These are phyloP conservation scores for Phengaris arion DNA, from an alignment of 2,888 invertebrate genomes.

Conservation along the genomic window DNA sequence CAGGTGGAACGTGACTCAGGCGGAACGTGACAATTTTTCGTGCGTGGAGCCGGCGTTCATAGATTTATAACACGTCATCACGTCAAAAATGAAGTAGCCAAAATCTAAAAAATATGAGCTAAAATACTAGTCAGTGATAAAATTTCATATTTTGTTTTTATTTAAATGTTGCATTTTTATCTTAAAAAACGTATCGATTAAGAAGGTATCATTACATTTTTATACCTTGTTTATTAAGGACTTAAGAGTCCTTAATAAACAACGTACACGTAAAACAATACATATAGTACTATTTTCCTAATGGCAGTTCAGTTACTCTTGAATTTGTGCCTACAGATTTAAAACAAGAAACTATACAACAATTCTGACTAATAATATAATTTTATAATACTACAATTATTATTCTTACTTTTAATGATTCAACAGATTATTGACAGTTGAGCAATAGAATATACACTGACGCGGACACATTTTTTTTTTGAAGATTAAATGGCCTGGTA, in stretches of 20 bases:
- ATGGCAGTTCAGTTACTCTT: slow-evolving; percentile 16
- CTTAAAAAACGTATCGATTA: background rate
- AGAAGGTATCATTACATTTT: too few relatives aligned
- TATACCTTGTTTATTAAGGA: too few relatives aligned
- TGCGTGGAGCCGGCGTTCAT: too few relatives aligned
- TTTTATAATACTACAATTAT: background rate
- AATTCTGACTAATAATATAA: background rate
- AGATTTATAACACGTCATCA: too few relatives aligned
- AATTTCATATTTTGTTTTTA: background rate
- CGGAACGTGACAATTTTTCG: too few relatives aligned
- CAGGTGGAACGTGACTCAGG: too few relatives aligned
- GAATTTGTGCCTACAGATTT: background rate
- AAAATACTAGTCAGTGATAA: background rate
- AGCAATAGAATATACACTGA: background rate
- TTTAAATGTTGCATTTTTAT: background rate
- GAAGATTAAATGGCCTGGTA: too few relatives aligned
- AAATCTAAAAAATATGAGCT: background rate
- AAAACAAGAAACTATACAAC: background rate
- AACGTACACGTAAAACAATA: background rate
- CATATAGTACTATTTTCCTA: background rate
- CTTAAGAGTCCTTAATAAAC: background rate
- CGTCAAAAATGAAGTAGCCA: background rate
- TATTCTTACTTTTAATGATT: background rate
- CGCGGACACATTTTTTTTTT: too few relatives aligned
- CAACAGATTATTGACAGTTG: background rate